Evolutionary conservation across 2,888 invertebrate genomes (phyloP), one percentile per base, ranked within the genome.

Genomic region (Nomada flava): DNA sequence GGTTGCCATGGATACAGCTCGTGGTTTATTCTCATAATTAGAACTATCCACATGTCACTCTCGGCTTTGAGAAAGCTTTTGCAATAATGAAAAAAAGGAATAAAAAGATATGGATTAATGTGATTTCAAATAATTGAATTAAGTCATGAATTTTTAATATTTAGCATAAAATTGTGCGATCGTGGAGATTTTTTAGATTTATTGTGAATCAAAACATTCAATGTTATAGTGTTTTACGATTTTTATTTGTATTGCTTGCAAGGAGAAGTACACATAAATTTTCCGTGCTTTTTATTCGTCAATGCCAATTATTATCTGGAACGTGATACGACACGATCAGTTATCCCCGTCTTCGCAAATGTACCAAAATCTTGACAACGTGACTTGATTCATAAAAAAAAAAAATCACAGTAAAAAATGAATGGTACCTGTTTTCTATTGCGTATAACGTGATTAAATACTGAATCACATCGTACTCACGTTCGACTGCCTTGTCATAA

Each of bases 1-100:
- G 18, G 88, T 87, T 84, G 76, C 77, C 77, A 87, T 87, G 86
- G 87, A 64, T 59, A 82, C 84, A 29, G 36, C 10, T 62, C 13
- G 1, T 15, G 26, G 20, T 15, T 29, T 9, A 20, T 65, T 70
- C 59, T 52, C 75, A 50, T 53, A 18, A 44, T 50, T 9, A 20
- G 5, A 5, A 7, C 29, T 7, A 29, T 29, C 5, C 29, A 29
- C 7, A 29, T 29, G 29, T 29, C 29, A 29, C 29, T 29, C 29
- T 29, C 29, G 29, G 29, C 29, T 29, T 29, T 29, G 29, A 29
- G 29, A 29, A 29, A 29, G 29, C 7, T 7, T 29, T 29, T 29
- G 29, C 29, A 29, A 29, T 29, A 29, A 29, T 29, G 29, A 29
- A 5, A 7, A 29, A 29, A 5, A 29, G 29, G 7, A 29, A 29